These are phyloP conservation scores for Melanophora roralis DNA, from an alignment of 2,888 invertebrate species.

Conservation along the genomic window DNA sequence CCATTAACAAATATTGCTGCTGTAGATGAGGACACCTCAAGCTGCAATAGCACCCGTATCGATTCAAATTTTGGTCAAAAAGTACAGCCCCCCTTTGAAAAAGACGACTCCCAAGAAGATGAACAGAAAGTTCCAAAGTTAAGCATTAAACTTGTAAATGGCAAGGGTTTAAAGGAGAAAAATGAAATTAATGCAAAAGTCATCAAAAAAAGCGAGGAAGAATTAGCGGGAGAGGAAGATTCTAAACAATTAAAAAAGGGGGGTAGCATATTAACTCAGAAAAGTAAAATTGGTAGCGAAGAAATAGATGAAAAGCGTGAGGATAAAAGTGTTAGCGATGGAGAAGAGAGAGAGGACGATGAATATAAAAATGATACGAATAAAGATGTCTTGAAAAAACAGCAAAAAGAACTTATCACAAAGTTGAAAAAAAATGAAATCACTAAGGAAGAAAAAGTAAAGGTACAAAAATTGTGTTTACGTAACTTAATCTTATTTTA, in stretches of 20 bases:
- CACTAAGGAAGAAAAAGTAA: conserved; percentile 66
- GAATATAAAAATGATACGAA: conserved; percentile 40
- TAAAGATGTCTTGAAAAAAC: neutral
- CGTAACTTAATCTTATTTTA: too few species aligned
- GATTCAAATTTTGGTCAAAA: conserved; percentile 62
- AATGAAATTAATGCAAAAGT: conserved; percentile 2
- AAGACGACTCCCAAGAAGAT: conserved; percentile 79
- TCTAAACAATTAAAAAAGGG: conserved; percentile 21
- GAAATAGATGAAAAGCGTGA: conserved; percentile 64
- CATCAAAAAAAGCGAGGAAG: conserved; percentile 60
- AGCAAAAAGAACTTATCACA: neutral
- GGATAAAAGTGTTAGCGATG: conserved; percentile 67
- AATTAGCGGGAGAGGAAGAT: conserved; percentile 64
- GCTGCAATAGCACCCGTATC: conserved; percentile 78
- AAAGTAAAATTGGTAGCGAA: conserved; percentile 33
- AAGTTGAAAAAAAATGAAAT: conserved; percentile 31
- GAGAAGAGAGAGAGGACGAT: conserved; percentile 65
- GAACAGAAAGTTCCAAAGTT: conserved; percentile 77
- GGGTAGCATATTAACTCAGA: neutral
- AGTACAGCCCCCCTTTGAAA: conserved; percentile 70
- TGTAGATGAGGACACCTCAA: conserved; percentile 83
- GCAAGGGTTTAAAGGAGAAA: conserved; percentile 45
- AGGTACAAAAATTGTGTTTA: too few species aligned
- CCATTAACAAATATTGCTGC: conserved; percentile 79
- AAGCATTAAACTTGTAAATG: conserved; percentile 72